A percentile compares a stretch with the other conserved stretches of the same genome.
These are phyloP conservation scores for Machimus rusticus DNA, from an alignment of 2,888 invertebrate genomes.

Conservation along the genomic window DNA sequence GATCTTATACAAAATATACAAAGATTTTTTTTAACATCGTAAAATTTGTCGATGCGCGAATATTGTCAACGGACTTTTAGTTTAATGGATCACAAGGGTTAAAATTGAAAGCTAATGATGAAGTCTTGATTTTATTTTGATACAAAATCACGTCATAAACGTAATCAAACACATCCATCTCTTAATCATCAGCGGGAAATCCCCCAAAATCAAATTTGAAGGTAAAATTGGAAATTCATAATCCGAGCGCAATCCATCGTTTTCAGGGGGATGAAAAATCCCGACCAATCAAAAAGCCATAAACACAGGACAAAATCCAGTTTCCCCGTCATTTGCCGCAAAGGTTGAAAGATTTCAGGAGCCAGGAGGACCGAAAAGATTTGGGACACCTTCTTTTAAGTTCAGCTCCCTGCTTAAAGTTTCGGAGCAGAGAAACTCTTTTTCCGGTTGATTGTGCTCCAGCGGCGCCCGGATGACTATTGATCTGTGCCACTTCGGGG, in stretches of 20 bases:
- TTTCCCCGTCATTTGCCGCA: neutral
- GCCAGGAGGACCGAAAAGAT: neutral
- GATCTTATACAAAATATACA: too few relatives aligned
- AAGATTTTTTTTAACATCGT: too few relatives aligned
- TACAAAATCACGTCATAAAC: neutral
- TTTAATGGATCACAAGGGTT: neutral
- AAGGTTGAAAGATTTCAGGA: neutral
- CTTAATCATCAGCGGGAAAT: neutral
- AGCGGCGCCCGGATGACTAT: neutral
- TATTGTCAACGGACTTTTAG: too few relatives aligned
- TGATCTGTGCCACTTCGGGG: neutral
- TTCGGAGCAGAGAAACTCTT: neutral
- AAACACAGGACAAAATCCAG: neutral
- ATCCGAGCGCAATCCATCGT: neutral
- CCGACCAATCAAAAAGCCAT: constrained; percentile 1
- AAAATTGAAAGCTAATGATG: neutral
- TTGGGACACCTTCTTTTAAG: neutral
- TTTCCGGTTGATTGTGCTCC: constrained; percentile 31
- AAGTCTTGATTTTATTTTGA: neutral
- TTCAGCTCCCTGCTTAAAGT: neutral
- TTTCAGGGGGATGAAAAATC: neutral
- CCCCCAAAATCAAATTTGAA: neutral
- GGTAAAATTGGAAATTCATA: neutral
- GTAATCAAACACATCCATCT: neutral
- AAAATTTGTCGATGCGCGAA: too few relatives aligned